These are phyloP conservation scores for Onychostruthus taczanowskii DNA, from an alignment of 2,113 vertebrate genomes.

Conservation along the genomic window DNA sequence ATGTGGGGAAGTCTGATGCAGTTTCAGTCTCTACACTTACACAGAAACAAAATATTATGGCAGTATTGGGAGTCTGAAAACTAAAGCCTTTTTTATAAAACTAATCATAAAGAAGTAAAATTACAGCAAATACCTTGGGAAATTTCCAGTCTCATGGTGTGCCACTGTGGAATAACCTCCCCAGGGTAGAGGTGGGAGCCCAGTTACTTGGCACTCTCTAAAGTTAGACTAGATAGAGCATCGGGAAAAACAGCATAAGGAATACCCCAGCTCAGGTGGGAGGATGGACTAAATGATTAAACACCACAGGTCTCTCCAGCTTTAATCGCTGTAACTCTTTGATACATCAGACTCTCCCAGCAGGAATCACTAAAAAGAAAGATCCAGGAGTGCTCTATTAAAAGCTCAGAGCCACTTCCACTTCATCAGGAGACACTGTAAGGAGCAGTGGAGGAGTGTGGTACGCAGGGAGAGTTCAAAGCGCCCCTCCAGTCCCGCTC, in stretches of 20 bases:
- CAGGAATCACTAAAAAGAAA: conserved; percentile 19
- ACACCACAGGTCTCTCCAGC: conserved; percentile 34
- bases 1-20: background rate
- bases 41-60: background rate
- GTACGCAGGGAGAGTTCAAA: background rate
- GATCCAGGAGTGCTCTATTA: conserved; percentile 21
- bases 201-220: background rate
- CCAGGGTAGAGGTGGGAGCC: background rate
- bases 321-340: conserved; percentile 44
- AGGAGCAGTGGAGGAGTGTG: background rate
- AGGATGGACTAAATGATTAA: conserved; percentile 49
- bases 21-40: background rate
- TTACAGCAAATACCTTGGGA: background rate
- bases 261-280: conserved; percentile 7
- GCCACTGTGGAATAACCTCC: background rate
- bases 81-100: background rate
- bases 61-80: background rate
- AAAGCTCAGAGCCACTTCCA: background rate
- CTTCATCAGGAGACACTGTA: conserved; percentile 13
- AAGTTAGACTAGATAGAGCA: conserved; percentile 3
- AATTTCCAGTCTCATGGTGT: background rate
- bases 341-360: conserved; percentile 43
- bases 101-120: background rate
- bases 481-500: background rate
- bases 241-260: background rate